Evolutionary conservation across 2,113 vertebrate genomes (phyloP), one percentile per base, ranked within the genome.

Genomic region (Azemiops feae): DNA sequence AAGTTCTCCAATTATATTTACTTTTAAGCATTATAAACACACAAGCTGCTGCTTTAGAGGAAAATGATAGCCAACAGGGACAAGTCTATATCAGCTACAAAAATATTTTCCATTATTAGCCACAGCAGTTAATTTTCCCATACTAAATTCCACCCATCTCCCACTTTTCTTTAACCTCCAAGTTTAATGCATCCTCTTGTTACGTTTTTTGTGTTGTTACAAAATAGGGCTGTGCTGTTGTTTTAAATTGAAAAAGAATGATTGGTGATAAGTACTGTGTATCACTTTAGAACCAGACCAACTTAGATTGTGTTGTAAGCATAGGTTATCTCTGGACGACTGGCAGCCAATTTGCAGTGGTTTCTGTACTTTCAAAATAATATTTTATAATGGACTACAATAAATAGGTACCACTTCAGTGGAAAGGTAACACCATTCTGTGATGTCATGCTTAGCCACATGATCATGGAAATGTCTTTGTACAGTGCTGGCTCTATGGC

Each of bases 191-290:
- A 7, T 89, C 1, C 90, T 94, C 94, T 95, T 96, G 94, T 97
- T 95, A 95, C 94, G 94, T 94, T 92, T 95, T 94, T 95, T 5
- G 0, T 89, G 94, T 64, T 86, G 94, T 95, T 96, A 93, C 87
- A 96, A 96, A 96, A 93, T 90, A 91, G 94, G 95, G 94, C 89
- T 94, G 91, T 96, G 94, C 27, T 90, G 55, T 95, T 89, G 18
- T 95, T 96, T 95, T 93, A 97, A 97, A 97, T 94, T 69, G 30
- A 93, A 94, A 95, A 96, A 95, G 97, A 22, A 22, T 45, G 92
- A 95, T 95, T 95, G 94, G 90, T 94, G 96, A 95, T 95, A 94
- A 95, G 94, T 93, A 39, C 34, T 81, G 18, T 39, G 93, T 85
- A 92, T 96, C 47, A 16, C 91, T 94, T 58, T 92, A 50, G 96